Percentiles rank a stretch among this genome's conserved stretches.
phyloP scores from a whole-genome alignment of 2,113 vertebrate genomes.

The Chloropsis cyanopogon region DNA sequence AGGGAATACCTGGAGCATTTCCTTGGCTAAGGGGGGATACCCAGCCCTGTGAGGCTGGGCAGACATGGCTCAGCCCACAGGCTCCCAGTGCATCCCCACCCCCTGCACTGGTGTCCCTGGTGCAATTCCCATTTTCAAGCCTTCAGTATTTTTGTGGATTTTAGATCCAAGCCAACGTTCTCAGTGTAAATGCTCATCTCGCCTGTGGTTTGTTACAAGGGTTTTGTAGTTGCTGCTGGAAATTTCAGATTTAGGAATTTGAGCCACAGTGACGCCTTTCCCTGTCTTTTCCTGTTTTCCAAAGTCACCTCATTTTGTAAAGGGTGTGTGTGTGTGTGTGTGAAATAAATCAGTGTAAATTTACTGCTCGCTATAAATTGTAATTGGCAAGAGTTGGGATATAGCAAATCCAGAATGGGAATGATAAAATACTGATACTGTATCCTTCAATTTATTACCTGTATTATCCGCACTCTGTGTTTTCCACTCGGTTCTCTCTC shows the following conservation, averaged over 20 bases:
- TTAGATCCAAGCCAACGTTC: neutral
- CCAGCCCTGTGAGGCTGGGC: neutral
- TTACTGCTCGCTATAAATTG: neutral
- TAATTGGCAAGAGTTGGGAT: constrained; percentile 14
- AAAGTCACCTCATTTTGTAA: neutral
- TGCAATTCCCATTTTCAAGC: neutral
- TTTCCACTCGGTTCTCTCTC: constrained; percentile 13
- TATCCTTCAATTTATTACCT: constrained; percentile 71
- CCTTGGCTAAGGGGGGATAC: rapidly evolving
- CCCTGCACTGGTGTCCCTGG: neutral
- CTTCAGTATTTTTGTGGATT: neutral
- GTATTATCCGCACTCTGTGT: constrained; percentile 30
- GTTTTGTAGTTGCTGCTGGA: neutral
- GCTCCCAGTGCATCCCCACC: neutral
- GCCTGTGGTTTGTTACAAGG: neutral
- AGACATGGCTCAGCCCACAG: neutral
- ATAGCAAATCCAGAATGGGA: neutral
- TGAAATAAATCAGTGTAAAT: neutral
- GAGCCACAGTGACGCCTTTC: neutral
- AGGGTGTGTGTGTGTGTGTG: neutral
- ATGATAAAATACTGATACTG: constrained; percentile 46
- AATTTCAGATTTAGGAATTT: neutral
- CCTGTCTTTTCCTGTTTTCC: neutral
- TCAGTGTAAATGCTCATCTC: neutral
- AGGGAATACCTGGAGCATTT: neutral